phyloP scores from a whole-genome alignment of 2,113 vertebrate species.

The Kryptolebias marmoratus region DNA sequence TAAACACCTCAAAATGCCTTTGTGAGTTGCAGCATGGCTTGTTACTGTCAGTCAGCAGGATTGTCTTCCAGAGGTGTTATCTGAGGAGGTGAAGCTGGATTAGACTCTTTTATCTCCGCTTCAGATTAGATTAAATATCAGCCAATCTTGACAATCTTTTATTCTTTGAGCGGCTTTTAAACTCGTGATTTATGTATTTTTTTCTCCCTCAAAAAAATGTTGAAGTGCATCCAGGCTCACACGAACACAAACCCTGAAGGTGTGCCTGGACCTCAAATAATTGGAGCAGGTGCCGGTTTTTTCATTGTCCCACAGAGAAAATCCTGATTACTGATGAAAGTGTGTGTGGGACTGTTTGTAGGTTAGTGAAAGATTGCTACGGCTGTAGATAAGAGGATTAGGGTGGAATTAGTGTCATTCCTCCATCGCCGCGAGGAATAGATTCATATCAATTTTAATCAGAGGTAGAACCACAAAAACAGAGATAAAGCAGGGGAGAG shows the following conservation, averaged over 20 bases:
- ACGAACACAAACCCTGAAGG: conserved; percentile 32
- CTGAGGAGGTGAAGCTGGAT: conserved; percentile 39
- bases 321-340: conserved; percentile 66
- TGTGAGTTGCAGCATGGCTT: too few species aligned
- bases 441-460: conserved; percentile 81
- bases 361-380: conserved; percentile 78
- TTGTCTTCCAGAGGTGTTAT: conserved; percentile 38
- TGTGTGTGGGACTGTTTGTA: conserved; percentile 65
- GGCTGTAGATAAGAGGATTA: conserved; percentile 79
- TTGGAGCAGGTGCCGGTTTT: conserved; percentile 60
- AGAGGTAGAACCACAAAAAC: conserved; percentile 49
- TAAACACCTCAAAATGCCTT: too few species aligned
- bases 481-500: conserved; percentile 25
- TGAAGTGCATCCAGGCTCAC: background rate
- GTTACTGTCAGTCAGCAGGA: background rate
- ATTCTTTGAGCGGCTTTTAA: conserved; percentile 27
- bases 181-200: conserved; percentile 2
- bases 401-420: conserved; percentile 80
- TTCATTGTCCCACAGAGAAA: conserved; percentile 55
- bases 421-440: conserved; percentile 65
- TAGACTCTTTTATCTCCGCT: conserved; percentile 33
- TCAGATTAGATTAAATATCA: conserved; percentile 27
- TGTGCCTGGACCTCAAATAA: conserved; percentile 38
- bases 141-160: conserved; percentile 31
- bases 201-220: background rate